Percentiles rank a stretch among this genome's conserved stretches.
phyloP scores from a whole-genome alignment of 2,888 invertebrate species.

The Thymelicus lineola region DNA sequence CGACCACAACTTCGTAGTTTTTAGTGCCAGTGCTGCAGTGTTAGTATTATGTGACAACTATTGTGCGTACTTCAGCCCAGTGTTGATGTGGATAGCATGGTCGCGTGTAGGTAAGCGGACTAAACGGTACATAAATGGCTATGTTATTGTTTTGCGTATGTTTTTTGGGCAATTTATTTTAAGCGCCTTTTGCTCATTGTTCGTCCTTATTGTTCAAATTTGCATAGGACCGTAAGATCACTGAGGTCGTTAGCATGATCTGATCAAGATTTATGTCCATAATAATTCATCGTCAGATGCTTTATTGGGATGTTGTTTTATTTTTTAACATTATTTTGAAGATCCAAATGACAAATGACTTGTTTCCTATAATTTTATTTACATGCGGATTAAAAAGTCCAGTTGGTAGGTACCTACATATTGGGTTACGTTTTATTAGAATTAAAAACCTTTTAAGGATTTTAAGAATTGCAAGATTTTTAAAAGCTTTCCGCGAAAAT shows the following conservation, averaged over 20 bases:
- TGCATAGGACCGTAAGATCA: no score
- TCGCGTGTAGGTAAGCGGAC: slow-evolving; percentile 65
- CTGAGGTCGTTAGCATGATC: no score
- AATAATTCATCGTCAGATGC: no score
- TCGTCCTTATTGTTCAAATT: no score
- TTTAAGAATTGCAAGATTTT: neutral
- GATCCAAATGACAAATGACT: no score
- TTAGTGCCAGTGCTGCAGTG: slow-evolving; percentile 48
- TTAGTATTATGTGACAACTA: slow-evolving; percentile 45
- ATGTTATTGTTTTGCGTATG: slow-evolving; percentile 26
- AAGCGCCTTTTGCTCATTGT: neutral
- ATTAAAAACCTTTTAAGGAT: neutral
- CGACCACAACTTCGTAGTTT: slow-evolving; percentile 55
- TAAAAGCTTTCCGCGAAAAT: neutral
- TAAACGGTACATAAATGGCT: slow-evolving; percentile 27
- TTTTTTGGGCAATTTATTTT: neutral
- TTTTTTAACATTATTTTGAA: no score
- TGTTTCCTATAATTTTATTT: no score
- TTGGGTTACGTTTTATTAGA: no score
- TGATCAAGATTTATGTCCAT: no score
- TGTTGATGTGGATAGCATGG: slow-evolving; percentile 52
- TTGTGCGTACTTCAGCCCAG: slow-evolving; percentile 49
- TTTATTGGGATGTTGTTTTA: no score
- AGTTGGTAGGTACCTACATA: no score
- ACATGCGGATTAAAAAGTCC: no score